Base-by-base conservation (phyloP, 2,888 invertebrate genomes). In the Synergus umbraculus region DNA sequence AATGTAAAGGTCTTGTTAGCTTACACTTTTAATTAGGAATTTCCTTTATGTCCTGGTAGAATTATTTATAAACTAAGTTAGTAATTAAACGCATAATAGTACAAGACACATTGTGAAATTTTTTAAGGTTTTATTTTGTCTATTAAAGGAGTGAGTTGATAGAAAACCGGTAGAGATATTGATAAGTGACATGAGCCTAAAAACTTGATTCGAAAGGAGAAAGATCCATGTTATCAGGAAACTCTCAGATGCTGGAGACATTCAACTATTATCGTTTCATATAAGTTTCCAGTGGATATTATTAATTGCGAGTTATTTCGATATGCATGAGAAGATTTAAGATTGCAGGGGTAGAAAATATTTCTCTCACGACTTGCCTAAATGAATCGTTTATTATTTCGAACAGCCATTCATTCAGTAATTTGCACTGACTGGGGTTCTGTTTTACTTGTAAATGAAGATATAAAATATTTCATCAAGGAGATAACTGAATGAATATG, bases 131-230 rank as follows among this genome's bases (percentile, higher is more conserved):
- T 22, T 67, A 22, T 66, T 66, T 13, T 4, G 13, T 49, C 9
- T 69, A 69, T 41, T 54, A 58, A 73, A 37, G 37, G 54, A 73
- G 41, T 54, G 1, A 49, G 54, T 54, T 73, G 41, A 18, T 58
- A 73, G 37, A 4, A 58, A 73, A 73, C 54, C 54, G 54, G 54
- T 73, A 73, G 41, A n/a, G n/a, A n/a, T 54, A 54, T 73, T 49
- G 46, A 22, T 69, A n/a, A 41, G 37, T 49, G 29, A 54, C 54
- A n/a, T 29, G 18, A 37, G 8, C 49, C n/a, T 46, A 73, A 73
- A 73, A 73, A 73, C 73, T 73, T 73, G 73, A 73, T 54, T 73
- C 7, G n/a, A 54, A 73, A 54, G n/a, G 69, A 69, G 49, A 49
- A 46, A 46, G 49, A 67, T 15, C 4, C 7, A 4, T 54, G 63